Conservation (phyloP, 1,140 invertebrate species). For the Acromyrmex heyeri region DNA sequence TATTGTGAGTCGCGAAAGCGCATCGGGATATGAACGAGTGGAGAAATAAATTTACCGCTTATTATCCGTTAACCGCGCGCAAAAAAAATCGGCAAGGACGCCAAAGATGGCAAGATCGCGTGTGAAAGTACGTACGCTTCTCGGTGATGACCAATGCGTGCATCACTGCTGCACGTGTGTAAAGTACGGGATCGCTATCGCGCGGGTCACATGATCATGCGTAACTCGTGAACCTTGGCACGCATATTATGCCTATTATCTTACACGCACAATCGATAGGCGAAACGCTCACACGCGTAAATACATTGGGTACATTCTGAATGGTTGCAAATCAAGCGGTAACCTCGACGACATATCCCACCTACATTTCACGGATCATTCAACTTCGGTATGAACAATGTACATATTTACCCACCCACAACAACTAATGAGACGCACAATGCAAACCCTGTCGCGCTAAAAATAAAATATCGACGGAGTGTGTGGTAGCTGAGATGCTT, state of each 20-base stretch:
- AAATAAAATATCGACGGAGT: slow-evolving; percentile 39
- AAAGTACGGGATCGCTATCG: slow-evolving; percentile 25
- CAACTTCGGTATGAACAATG: slow-evolving; percentile 49
- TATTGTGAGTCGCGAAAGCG: slow-evolving; percentile 41
- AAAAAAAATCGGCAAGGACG: slow-evolving; percentile 40
- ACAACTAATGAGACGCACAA: slow-evolving; percentile 55
- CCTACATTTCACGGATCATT: slow-evolving; percentile 66
- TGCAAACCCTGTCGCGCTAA: slow-evolving; percentile 31
- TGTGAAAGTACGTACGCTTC: slow-evolving; percentile 41
- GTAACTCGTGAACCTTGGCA: slow-evolving; percentile 77
- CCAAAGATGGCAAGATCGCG: slow-evolving; percentile 54
- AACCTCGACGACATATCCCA: slow-evolving; percentile 52
- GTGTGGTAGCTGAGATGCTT: not conserved
- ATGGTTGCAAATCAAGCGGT: slow-evolving; percentile 60
- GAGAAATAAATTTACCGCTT: slow-evolving; percentile 41
- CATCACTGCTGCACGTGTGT: slow-evolving; percentile 30
- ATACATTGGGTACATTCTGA: slow-evolving; percentile 49
- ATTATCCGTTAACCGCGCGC: slow-evolving; percentile 27
- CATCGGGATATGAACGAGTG: slow-evolving; percentile 36
- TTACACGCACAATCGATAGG: slow-evolving; percentile 55
- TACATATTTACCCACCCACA: slow-evolving; percentile 59
- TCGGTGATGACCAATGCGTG: slow-evolving; percentile 1
- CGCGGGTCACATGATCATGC: slow-evolving; percentile 63
- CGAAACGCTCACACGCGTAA: slow-evolving; percentile 63
- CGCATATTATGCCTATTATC: slow-evolving; percentile 64